phyloP scores from a whole-genome alignment of 2,888 invertebrate species.

The Lapara coniferarum region DNA sequence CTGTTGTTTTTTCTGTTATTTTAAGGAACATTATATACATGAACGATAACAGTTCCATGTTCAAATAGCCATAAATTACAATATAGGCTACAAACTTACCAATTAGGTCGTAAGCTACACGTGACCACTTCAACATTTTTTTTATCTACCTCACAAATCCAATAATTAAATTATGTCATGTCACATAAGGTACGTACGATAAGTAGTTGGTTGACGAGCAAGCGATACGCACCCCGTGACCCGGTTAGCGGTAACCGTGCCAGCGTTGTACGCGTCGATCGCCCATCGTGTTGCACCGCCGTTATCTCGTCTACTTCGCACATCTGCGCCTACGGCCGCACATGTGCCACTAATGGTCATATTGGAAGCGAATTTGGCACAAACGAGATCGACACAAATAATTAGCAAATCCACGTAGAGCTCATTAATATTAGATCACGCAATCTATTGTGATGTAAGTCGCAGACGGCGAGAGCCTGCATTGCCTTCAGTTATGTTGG shows the following conservation, averaged over 20 bases:
- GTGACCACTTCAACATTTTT: slow-evolving; percentile 2
- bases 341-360: slow-evolving; percentile 18
- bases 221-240: slow-evolving; percentile 56
- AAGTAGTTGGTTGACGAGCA: slow-evolving; percentile 36
- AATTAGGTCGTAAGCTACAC: slow-evolving; percentile 1
- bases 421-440: slow-evolving; percentile 24
- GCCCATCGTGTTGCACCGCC: slow-evolving; percentile 40
- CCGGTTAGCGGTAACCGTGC: slow-evolving; percentile 58
- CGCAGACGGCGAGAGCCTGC: slow-evolving; percentile 10
- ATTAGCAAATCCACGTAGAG: slow-evolving; percentile 14
- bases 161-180: slow-evolving; percentile 57
- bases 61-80: neutral
- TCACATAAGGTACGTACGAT: slow-evolving; percentile 53
- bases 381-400: slow-evolving; percentile 20
- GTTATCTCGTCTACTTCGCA: slow-evolving; percentile 54
- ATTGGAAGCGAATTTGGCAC: slow-evolving; percentile 14
- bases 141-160: slow-evolving; percentile 42
- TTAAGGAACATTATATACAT: no score
- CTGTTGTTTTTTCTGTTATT: no score
- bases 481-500: slow-evolving; percentile 19
- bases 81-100: neutral
- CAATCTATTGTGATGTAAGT: slow-evolving; percentile 19
- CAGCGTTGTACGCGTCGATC: slow-evolving; percentile 39
- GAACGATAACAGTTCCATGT: no score
- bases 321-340: slow-evolving; percentile 34